These are phyloP conservation scores for Triplophysa yarkandensis DNA, from an alignment of 2,797 vertebrate species.

Conservation along the genomic window DNA sequence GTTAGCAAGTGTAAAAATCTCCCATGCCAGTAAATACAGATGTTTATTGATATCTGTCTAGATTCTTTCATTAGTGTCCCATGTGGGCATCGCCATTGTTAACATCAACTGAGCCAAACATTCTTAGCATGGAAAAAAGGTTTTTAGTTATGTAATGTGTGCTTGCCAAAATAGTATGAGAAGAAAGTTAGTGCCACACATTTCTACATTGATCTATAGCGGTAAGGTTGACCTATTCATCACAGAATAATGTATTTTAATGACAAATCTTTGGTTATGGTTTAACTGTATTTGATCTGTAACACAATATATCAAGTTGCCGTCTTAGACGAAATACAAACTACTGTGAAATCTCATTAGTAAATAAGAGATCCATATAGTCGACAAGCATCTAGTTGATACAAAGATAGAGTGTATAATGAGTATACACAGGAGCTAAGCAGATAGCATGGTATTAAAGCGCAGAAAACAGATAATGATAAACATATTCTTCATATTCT, in stretches of 20 bases:
- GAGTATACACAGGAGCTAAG: too few species aligned
- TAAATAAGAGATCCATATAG: background rate
- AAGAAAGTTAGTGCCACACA: background rate
- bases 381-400: too few species aligned
- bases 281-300: background rate
- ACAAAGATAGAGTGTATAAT: too few species aligned
- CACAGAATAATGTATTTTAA: background rate
- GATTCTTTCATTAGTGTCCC: background rate
- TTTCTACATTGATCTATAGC: conserved; percentile 1
- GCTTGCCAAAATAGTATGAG: conserved; percentile 1
- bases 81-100: background rate
- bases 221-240: conserved; percentile 1
- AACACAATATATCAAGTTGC: background rate
- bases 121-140: conserved; percentile 7
- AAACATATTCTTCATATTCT: too few species aligned
- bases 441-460: too few species aligned
- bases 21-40: conserved; percentile 10
- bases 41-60: conserved; percentile 25
- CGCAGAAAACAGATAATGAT: too few species aligned
- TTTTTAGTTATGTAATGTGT: conserved; percentile 18
- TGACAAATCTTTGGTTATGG: too few species aligned
- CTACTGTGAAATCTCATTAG: background rate
- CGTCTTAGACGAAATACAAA: background rate
- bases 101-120: background rate
- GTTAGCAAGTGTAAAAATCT: conserved; percentile 22